Conservation (phyloP, 2,797 vertebrate species). For the Hemitrygon akajei region DNA sequence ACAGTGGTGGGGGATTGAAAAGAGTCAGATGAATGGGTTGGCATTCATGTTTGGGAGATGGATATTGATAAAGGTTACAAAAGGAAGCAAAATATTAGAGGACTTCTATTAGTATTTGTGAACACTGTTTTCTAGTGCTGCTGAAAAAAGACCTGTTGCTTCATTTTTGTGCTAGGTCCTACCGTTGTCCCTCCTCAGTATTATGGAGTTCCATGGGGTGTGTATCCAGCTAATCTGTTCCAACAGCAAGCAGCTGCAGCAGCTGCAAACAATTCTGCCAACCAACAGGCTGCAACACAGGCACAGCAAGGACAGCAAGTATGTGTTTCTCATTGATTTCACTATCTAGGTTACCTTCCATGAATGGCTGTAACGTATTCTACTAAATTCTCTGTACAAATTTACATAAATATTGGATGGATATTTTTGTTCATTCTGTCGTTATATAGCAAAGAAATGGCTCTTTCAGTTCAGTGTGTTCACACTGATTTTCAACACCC, state of each 20-base stretch:
- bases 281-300: constrained; percentile 87
- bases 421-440: not conserved
- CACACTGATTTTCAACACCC: too few relatives aligned
- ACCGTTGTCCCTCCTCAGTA: constrained; percentile 94
- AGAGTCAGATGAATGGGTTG: not conserved
- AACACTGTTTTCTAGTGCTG: not conserved
- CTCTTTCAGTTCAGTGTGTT: too few relatives aligned
- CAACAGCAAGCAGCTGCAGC: constrained; percentile 82
- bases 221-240: constrained; percentile 96
- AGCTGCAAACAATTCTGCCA: constrained; percentile 78
- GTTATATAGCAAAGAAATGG: too few relatives aligned
- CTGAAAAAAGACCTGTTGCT: not conserved
- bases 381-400: not conserved
- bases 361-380: not conserved
- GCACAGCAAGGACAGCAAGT: constrained; percentile 83
- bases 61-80: not conserved
- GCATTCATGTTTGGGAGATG: not conserved
- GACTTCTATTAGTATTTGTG: not conserved
- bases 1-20: not conserved
- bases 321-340: constrained; percentile 37
- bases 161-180: constrained; percentile 66
- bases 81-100: not conserved
- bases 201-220: constrained; percentile 94
- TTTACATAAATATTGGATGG: not conserved
- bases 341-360: not conserved